phyloP scores from a whole-genome alignment of 2,888 invertebrate genomes.

The Elegia similella region DNA sequence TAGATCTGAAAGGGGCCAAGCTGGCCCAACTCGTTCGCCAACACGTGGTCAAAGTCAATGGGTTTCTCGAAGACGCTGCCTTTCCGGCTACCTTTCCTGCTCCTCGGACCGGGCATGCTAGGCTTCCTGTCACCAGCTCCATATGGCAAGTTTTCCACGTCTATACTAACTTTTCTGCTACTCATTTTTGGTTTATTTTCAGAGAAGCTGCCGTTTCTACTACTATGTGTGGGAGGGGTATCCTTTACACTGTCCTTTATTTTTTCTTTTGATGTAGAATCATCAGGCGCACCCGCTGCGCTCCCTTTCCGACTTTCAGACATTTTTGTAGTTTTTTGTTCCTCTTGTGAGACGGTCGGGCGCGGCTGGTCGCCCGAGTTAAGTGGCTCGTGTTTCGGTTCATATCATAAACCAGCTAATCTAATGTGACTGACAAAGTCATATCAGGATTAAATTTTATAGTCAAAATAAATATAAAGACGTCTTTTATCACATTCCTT shows the following conservation, averaged over 20 bases:
- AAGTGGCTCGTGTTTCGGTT: neutral
- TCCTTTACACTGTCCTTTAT: neutral
- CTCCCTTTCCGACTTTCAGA: neutral
- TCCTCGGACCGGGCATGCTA: neutral
- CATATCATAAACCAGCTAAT: neutral
- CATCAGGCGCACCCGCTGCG: neutral
- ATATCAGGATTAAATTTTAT: neutral
- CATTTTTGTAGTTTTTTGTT: neutral
- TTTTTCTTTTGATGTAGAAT: neutral
- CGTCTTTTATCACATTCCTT: too few species aligned
- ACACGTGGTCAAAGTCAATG: constrained; percentile 63
- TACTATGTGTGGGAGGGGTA: neutral
- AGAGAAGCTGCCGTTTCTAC: neutral
- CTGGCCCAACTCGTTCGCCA: constrained; percentile 76
- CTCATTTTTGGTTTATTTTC: neutral
- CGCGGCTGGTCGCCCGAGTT: neutral
- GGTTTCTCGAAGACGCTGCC: constrained; percentile 10
- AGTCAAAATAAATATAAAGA: neutral
- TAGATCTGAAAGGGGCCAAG: constrained; percentile 83
- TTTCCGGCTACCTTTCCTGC: constrained; percentile 8
- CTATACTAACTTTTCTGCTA: constrained; percentile 1
- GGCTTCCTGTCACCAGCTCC: neutral
- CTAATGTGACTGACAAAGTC: neutral
- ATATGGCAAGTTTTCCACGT: neutral
- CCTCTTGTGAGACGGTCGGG: neutral